Base-by-base conservation (phyloP, 2,888 invertebrate genomes). In the Tachina fera region DNA sequence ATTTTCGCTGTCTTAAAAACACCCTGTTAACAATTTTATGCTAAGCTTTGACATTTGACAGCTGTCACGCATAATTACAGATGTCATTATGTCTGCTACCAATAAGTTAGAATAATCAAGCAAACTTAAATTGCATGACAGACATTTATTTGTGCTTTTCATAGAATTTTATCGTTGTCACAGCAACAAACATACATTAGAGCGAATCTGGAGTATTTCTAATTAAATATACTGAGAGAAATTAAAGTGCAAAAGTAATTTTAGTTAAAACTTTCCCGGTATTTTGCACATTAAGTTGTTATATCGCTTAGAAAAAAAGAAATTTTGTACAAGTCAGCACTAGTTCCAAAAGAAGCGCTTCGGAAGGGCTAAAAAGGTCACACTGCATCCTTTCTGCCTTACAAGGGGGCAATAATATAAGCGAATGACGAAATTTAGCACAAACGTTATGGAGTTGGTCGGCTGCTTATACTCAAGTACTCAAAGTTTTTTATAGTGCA, bases 51-150 rank as follows among this genome's bases (percentile, higher is more conserved):
- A 86, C 86, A 86, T 80, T 80, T 83, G 86, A 86, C 86, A 86
- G 83, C 86, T 86, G 86, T 86, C 83, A 83, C 79, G 86, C 79
- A 83, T 86, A 86, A 86, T 86, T 86, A 76, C 79, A 83, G 79
- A 72, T 83, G 86, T 86, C 86, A 83, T 79, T 86, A 86, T 83
- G 82, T 82, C 85, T 80, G 83, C 76, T 86, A 31, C 6, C 31
- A 31, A 31, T 76, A 72, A 79, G 31, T 76, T 83, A 78, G 71
- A 83, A 83, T 83, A 86, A 80, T 53, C 68, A 68, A 61, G 68
- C 63, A 43, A 76, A 76, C 53, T 60, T 14, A 58, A 39, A 58
- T 5, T 39, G 58, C 13, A 6, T 10, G 53, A 53, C 43, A 65
- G 13, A 9, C 14, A 47, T 60, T 19, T 53, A 53, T 68, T 60